Evolutionary conservation across 2,888 invertebrate genomes (phyloP), one percentile per base, ranked within the genome.

Genomic region (Mythimna loreyi): DNA sequence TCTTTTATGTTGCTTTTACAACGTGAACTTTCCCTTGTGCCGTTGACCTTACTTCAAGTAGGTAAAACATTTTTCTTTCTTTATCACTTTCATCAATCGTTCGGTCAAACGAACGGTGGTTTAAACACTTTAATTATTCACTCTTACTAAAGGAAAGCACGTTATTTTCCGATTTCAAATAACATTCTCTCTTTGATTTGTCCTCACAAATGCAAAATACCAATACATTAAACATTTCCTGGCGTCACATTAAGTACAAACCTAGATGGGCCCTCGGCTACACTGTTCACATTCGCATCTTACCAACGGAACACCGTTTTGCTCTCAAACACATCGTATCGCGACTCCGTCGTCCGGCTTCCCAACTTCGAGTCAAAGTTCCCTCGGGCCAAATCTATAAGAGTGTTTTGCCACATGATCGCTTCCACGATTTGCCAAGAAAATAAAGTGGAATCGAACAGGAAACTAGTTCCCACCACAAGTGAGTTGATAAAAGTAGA

Each of bases 381-480:
- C 90, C 94, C 92, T 82, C 86, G 89, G 94, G 95, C 93, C 89
- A 93, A 94, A 95, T 94, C 93, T 91, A 94, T 94, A 94, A 94
- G 93, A 92, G 91, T 94, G 91, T 94, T 94, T 94, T 94, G 93
- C 94, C 94, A 95, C 95, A 94, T 94, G 95, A 95, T 94, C 94
- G 94, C 92, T 93, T 94, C 91, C 90, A 92, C 93, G 93, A 94
- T 94, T 93, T 93, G 92, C 92, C 94, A 94, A 94, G 94, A 94
- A 94, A 94, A 94, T 94, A 93, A 91, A 93, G 92, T 92, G 88
- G 86, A 86, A 86, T 86, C 85, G 87, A 92, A 91, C 91, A 91
- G 86, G 83, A 90, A 92, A 93, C 92, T 92, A 90, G 87, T 91
- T 90, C 82, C 86, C 80, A 91, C 92, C 91, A 86, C 92, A 90